Evolutionary conservation across 2,113 vertebrate species (phyloP), one percentile per base, ranked within the genome.

Genomic region (Martes martes): DNA sequence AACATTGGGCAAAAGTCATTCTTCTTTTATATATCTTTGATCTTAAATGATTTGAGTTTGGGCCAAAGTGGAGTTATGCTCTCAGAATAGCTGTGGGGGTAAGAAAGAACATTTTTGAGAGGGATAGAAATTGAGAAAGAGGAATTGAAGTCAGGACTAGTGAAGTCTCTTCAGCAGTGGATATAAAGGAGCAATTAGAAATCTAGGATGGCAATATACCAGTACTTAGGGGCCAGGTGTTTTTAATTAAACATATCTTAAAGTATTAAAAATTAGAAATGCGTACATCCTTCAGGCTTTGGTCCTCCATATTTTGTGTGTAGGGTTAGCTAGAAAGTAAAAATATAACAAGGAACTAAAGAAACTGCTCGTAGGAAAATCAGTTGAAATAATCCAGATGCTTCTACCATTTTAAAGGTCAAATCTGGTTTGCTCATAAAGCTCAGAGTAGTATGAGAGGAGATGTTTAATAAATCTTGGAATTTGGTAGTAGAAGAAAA

Each of bases 391-490:
- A 94, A 97, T 97, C 94, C 97, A 98, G 97, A 97, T 98, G 97
- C 93, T 93, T 95, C 85, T 76, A 57, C 81, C 28, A 52, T 95
- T 95, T 97, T 96, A 98, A 97, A 98, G 96, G 97, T 97, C 97
- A 98, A 89, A 91, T 95, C 86, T 96, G 84, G 61, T 94, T 98
- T 95, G 55, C 89, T 95, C 91, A 92, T 94, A 98, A 95, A 96
- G 61, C 78, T 42, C 69, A 73, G 57, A 89, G 86, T 59, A 91
- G 95, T 96, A 86, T 97, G 91, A 97, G 73, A 91, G 67, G 81
- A 93, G 92, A 97, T 96, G 91, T 98, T 98, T 96, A 98, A 97
- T 97, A 97, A 96, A 96, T 98, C 89, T 96, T 97, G 95, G 96
- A 98, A 97, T 98, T 94, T 93, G 74, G 89, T 96, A 94, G 97